Percentiles rank a stretch among this genome's conserved stretches.
These are phyloP conservation scores for Phenganax marumi DNA, from an alignment of 92 coral and sea anemone genomes.

Conservation along the genomic window DNA sequence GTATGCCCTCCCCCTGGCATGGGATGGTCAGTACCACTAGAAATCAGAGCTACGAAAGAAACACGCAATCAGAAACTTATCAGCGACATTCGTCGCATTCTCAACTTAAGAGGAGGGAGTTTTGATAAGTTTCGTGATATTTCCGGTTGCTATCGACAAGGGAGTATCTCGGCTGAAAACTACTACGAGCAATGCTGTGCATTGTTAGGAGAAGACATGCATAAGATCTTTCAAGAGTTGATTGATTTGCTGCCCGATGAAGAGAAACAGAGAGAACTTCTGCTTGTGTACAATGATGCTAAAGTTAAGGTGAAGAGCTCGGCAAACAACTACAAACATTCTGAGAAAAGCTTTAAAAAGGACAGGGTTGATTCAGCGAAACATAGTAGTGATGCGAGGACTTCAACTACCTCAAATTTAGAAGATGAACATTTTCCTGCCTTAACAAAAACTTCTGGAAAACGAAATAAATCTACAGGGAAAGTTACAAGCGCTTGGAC, in stretches of 20 bases:
- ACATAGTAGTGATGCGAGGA: neutral
- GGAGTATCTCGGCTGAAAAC: conserved; percentile 64
- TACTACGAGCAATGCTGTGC: conserved; percentile 72
- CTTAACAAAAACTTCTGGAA: conserved; percentile 1
- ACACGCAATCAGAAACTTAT: conserved; percentile 73
- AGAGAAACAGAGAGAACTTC: conserved; percentile 65
- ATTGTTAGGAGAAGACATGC: conserved; percentile 66
- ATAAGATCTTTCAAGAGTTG: conserved; percentile 67
- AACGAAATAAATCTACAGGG: neutral
- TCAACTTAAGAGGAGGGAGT: conserved; percentile 62
- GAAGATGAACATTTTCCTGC: conserved; percentile 22
- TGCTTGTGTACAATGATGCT: conserved; percentile 75
- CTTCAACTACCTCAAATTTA: neutral
- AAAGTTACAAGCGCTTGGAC: conserved; percentile 8
- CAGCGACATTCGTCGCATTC: conserved; percentile 61
- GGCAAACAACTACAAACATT: neutral
- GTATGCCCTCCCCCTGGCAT: conserved; percentile 50
- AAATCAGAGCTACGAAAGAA: conserved; percentile 12
- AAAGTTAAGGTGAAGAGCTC: conserved; percentile 56
- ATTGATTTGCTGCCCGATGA: conserved; percentile 84
- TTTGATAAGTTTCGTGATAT: conserved; percentile 75
- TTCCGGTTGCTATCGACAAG: conserved; percentile 80
- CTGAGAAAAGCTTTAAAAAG: neutral
- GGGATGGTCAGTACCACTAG: conserved; percentile 8
- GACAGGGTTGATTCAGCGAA: neutral